Percentiles rank a stretch among this genome's conserved stretches.
Evolutionary conservation across 2,888 invertebrate species (phyloP).

Genomic region (Netelia fuscicornis): DNA sequence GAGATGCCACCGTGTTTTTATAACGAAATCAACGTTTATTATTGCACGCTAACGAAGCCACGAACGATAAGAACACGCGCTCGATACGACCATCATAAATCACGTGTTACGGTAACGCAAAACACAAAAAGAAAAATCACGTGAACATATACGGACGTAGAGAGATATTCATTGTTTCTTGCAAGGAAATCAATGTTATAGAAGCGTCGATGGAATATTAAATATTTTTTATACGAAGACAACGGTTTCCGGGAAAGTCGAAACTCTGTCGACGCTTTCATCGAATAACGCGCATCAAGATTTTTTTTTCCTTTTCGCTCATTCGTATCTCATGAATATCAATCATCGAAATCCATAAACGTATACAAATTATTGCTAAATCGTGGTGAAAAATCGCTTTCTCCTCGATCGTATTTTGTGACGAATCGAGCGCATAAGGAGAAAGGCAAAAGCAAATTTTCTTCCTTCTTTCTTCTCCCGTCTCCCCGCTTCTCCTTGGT

Average conservation of each 20-base stretch:
- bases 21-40: slow-evolving; percentile 27
- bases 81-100: slow-evolving; percentile 3
- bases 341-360: slow-evolving; percentile 13
- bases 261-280: neutral
- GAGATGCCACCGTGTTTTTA: neutral
- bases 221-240: neutral
- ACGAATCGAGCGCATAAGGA: slow-evolving; percentile 28
- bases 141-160: neutral
- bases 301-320: neutral
- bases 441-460: slow-evolving; percentile 38
- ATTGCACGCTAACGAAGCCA: slow-evolving; percentile 49
- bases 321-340: slow-evolving; percentile 13
- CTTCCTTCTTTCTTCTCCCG: neutral
- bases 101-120: neutral
- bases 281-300: neutral
- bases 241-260: slow-evolving; percentile 31
- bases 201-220: neutral
- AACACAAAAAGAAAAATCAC: neutral
- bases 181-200: neutral
- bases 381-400: slow-evolving; percentile 39
- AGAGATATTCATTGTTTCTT: neutral
- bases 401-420: slow-evolving; percentile 3
- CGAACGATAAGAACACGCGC: slow-evolving; percentile 16
- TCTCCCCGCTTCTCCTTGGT: neutral
- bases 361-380: slow-evolving; percentile 4